phyloP scores from a whole-genome alignment of 2,113 vertebrate species.

The Leiothrix lutea region DNA sequence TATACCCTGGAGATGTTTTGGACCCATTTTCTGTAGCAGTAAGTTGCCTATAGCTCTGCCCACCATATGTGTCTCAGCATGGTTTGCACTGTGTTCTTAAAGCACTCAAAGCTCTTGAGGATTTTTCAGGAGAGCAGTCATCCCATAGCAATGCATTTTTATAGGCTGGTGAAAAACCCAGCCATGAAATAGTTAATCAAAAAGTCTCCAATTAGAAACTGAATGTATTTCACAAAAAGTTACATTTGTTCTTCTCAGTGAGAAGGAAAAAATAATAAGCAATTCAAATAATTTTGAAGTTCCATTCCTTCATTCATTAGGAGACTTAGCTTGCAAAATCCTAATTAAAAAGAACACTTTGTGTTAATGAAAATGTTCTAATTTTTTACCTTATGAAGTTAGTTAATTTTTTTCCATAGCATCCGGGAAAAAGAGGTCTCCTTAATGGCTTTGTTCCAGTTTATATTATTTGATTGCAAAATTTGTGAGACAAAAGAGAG shows the following conservation, averaged over 20 bases:
- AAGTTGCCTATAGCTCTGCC: background rate
- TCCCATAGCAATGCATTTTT: background rate
- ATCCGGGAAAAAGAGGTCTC: conserved; percentile 64
- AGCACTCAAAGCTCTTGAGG: background rate
- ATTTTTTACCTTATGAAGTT: conserved; percentile 73
- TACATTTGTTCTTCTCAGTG: conserved; percentile 28
- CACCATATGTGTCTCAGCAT: background rate
- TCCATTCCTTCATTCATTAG: conserved; percentile 65
- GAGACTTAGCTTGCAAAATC: conserved; percentile 73
- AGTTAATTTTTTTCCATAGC: conserved; percentile 47
- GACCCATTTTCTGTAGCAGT: background rate
- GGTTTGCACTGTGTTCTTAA: background rate
- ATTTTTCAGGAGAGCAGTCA: background rate
- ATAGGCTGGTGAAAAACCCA: background rate
- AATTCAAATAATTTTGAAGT: conserved; percentile 62
- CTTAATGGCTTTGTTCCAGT: conserved; percentile 62
- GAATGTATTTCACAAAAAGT: conserved; percentile 19
- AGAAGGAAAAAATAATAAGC: conserved; percentile 51
- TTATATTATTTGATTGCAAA: conserved; percentile 73
- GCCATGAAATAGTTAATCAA: conserved; percentile 27
- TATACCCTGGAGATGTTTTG: background rate
- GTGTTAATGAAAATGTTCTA: conserved; percentile 74
- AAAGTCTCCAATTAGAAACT: conserved; percentile 1
- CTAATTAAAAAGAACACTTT: conserved; percentile 76
- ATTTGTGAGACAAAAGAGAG: conserved; percentile 73